Evolutionary conservation across 2,113 vertebrate genomes (phyloP), one percentile per base, ranked within the genome.

Genomic region (Redunca redunca): DNA sequence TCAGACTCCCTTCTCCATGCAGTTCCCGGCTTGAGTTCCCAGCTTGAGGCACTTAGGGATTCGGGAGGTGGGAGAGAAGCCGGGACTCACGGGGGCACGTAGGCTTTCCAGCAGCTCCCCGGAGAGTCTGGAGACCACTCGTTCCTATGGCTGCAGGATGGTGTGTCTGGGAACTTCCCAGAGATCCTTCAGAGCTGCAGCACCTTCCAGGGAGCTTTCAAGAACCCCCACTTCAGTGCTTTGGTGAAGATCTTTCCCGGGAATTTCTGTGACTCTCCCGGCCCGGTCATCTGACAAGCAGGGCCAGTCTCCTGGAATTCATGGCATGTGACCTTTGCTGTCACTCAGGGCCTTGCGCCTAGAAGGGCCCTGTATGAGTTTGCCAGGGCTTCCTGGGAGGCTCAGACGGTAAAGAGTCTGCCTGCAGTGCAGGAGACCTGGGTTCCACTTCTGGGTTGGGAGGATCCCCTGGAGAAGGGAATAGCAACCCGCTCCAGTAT

Each of bases 331-430:
- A 46, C 12, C 48, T 92, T 11, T n/a, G 50, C 28, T n/a, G 13
- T 25, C 13, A 12, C 28, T 28, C 17, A 71, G 80, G 11, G 33
- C 80, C 11, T 52, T 53, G 50, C 2, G 1, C 21, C 81, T 53
- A 36, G 19, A 83, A 83, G 50, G 33, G 9, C 33, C 19, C 80
- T 83, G 21, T 36, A 36, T 83, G 17, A 53, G 30, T n/a, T 36
- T 53, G 19, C 33, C 7, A 83, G 80, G 33, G 80, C 30, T 83
- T 36, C 50, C 19, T 21, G 9, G 64, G n/a, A 71, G 64, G 64
- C n/a, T 71, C n/a, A 36, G n/a, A 21, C 0, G 2, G n/a, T 71
- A 71, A 71, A 23, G 64, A 71, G 11, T 71, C 64, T 21, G n/a
- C 64, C n/a, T 71, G 64, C 64, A 36, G 19, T 36, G 2, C 64